Percentiles rank a stretch among this genome's conserved stretches.
Evolutionary conservation across 2,113 vertebrate genomes (phyloP).

Genomic region (Mormoops blainvillei): DNA sequence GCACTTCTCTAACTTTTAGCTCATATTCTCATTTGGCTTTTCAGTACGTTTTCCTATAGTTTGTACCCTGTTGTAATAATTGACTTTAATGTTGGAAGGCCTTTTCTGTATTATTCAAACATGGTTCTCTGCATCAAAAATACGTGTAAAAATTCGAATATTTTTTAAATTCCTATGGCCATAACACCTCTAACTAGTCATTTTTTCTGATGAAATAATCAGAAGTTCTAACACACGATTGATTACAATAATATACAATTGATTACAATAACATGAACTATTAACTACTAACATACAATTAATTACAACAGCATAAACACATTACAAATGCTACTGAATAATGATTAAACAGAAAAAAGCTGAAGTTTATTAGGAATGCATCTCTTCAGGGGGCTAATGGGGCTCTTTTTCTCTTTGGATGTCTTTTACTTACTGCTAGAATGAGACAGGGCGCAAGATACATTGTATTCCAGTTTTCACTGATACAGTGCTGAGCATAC

Average conservation of each 20-base stretch:
- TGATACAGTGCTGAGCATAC: not conserved
- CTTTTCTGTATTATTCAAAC: not conserved
- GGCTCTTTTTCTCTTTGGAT: not conserved
- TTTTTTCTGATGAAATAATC: conserved; percentile 21
- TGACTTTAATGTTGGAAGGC: not conserved
- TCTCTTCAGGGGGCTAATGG: not conserved
- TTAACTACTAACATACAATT: conserved; percentile 22
- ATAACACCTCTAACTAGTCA: not conserved
- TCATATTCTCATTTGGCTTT: not conserved
- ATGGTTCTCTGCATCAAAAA: not conserved
- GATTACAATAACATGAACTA: not conserved
- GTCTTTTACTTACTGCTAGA: not conserved
- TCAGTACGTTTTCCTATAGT: not conserved
- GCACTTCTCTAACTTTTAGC: conserved; percentile 10
- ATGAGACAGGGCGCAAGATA: not conserved
- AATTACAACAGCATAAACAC: conserved; percentile 26
- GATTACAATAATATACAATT: conserved; percentile 2
- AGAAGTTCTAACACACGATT: not conserved
- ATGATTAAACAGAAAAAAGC: not conserved
- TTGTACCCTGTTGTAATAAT: not conserved
- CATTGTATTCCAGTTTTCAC: not conserved
- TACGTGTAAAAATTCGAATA: not conserved
- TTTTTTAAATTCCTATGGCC: not conserved
- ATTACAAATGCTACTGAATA: conserved; percentile 30
- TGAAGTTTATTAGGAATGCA: conserved; percentile 21